phyloP scores from a whole-genome alignment of 2,888 invertebrate genomes.

The Arctia plantaginis region DNA sequence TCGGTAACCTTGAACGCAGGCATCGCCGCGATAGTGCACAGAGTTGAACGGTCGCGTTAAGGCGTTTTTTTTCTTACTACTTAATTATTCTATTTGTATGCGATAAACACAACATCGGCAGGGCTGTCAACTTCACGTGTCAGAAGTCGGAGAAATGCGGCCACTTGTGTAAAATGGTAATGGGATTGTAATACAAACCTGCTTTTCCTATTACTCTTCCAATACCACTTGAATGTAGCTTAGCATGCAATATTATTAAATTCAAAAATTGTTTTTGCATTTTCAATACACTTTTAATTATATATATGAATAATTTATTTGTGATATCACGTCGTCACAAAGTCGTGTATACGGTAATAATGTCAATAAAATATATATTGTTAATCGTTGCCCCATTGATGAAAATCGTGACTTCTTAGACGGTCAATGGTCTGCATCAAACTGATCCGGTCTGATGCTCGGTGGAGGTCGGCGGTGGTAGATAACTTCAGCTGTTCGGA shows the following conservation, averaged over 20 bases:
- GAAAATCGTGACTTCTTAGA: no score
- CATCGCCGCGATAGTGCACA: constrained; percentile 50
- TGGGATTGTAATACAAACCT: neutral
- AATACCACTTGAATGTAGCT: neutral
- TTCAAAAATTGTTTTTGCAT: no score
- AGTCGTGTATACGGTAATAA: no score
- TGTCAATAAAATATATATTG: no score
- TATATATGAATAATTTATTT: no score
- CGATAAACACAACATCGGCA: constrained; percentile 45
- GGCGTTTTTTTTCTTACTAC: constrained; percentile 50
- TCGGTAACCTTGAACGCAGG: constrained; percentile 50
- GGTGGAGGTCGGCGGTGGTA: no score
- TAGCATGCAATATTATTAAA: neutral
- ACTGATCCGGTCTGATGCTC: no score
- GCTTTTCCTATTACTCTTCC: neutral
- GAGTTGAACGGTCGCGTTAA: constrained; percentile 54
- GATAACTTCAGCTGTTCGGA: no score
- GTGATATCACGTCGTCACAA: no score
- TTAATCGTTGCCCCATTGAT: no score
- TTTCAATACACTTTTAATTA: no score
- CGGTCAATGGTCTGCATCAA: no score
- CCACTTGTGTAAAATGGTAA: constrained; percentile 5
- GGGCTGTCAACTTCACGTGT: constrained; percentile 34
- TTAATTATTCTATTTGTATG: constrained; percentile 64
- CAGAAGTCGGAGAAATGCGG: neutral